Conservation (phyloP, 2,888 invertebrate species). For the Tenthredo scrophulariae region DNA sequence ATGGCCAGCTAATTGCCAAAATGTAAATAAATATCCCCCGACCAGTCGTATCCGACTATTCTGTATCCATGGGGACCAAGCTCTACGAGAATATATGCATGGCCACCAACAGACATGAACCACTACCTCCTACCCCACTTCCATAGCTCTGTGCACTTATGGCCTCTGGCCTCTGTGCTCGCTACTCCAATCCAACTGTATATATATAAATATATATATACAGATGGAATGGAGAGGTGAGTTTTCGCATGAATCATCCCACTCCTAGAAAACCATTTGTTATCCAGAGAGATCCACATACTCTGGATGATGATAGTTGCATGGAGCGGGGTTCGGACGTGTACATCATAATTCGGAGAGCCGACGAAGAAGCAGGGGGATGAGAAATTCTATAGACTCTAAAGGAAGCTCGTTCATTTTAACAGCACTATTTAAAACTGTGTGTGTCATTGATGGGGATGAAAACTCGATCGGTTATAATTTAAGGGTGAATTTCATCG, state of each 20-base stretch:
- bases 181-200: background rate
- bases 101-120: slow-evolving; percentile 21
- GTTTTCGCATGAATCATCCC: slow-evolving; percentile 39
- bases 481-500: too few species aligned
- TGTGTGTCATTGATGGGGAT: too few species aligned
- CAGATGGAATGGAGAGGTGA: background rate
- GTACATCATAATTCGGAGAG: background rate
- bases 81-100: slow-evolving; percentile 42
- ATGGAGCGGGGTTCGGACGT: background rate
- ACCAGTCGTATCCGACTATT: slow-evolving; percentile 57
- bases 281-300: background rate
- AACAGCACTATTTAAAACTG: background rate
- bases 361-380: background rate
- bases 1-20: slow-evolving; percentile 76
- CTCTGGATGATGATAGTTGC: background rate
- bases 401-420: background rate
- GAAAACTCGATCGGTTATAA: too few species aligned
- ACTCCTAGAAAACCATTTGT: slow-evolving; percentile 33
- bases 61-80: slow-evolving; percentile 40
- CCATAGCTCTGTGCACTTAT: background rate
- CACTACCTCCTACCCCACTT: slow-evolving; percentile 1
- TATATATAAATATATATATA: background rate
- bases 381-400: background rate
- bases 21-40: slow-evolving; percentile 77
- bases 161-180: background rate